These are phyloP conservation scores for Antheraea pernyi DNA, from an alignment of 1,140 invertebrate species.

Conservation along the genomic window DNA sequence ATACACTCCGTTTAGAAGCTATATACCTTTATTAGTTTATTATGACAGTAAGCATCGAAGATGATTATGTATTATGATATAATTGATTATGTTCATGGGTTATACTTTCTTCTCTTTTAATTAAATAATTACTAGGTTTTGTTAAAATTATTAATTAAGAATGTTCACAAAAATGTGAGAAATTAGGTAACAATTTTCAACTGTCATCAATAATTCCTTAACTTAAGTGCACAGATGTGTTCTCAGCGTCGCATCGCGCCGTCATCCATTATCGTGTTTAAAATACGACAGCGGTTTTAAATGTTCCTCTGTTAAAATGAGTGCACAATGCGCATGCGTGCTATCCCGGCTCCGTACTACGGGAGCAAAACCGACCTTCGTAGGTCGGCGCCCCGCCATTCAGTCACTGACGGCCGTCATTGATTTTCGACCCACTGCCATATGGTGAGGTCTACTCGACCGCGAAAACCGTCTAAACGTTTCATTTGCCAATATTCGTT, in stretches of 20 bases:
- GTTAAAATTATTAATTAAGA: background rate
- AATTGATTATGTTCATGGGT: too few species aligned
- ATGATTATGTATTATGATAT: too few species aligned
- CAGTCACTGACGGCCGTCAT: conserved; percentile 51
- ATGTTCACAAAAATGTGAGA: background rate
- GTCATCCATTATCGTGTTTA: conserved; percentile 3
- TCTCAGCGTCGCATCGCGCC: background rate
- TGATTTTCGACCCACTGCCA: conserved; percentile 59
- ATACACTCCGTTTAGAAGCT: too few species aligned
- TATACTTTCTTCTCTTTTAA: too few species aligned
- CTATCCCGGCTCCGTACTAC: conserved; percentile 47
- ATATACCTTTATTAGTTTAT: too few species aligned
- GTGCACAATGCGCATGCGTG: conserved; percentile 44
- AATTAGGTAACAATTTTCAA: background rate
- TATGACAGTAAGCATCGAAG: too few species aligned
- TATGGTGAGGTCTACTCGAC: conserved; percentile 39
- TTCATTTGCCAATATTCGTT: conserved; percentile 32
- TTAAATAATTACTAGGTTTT: too few species aligned
- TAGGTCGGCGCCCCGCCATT: conserved; percentile 65
- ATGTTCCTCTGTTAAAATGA: background rate
- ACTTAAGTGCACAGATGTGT: background rate
- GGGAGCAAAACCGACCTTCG: conserved; percentile 50
- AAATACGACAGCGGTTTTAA: conserved; percentile 8
- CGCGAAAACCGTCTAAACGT: conserved; percentile 32
- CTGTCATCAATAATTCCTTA: background rate